These are phyloP conservation scores for Actinia equina DNA, from an alignment of 64 coral and sea anemone genomes.

Conservation along the genomic window DNA sequence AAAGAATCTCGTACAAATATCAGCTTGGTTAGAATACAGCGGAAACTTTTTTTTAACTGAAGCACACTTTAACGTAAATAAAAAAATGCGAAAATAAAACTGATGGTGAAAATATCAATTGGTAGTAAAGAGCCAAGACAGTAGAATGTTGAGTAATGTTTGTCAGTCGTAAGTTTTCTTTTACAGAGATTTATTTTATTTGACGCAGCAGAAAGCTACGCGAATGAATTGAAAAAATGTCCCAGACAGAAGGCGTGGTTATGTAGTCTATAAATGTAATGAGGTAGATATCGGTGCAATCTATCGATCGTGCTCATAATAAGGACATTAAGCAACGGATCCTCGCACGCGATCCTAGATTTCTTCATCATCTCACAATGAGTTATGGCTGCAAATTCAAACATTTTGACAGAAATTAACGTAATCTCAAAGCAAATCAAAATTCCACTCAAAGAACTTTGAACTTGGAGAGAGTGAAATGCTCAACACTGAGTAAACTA, in stretches of 20 bases:
- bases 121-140: background rate
- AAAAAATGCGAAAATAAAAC: background rate
- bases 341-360: background rate
- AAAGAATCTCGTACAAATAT: no score
- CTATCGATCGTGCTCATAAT: background rate
- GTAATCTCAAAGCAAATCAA: slow-evolving; percentile 1
- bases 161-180: background rate
- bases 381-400: background rate
- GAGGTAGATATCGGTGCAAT: background rate
- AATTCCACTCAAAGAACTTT: slow-evolving; percentile 6
- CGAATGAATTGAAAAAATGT: background rate
- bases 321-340: background rate
- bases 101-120: background rate
- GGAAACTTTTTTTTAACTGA: background rate
- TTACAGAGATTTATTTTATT: background rate
- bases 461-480: background rate
- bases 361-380: background rate
- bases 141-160: background rate
- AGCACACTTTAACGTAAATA: background rate
- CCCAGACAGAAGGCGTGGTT: background rate
- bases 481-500: background rate
- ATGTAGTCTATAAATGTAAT: background rate
- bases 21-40: background rate
- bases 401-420: background rate
- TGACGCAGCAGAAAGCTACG: background rate